Percentiles rank a stretch among this genome's conserved stretches.
Evolutionary conservation across 1,140 invertebrate species (phyloP).

Genomic region (Brachionus calyciflorus): DNA sequence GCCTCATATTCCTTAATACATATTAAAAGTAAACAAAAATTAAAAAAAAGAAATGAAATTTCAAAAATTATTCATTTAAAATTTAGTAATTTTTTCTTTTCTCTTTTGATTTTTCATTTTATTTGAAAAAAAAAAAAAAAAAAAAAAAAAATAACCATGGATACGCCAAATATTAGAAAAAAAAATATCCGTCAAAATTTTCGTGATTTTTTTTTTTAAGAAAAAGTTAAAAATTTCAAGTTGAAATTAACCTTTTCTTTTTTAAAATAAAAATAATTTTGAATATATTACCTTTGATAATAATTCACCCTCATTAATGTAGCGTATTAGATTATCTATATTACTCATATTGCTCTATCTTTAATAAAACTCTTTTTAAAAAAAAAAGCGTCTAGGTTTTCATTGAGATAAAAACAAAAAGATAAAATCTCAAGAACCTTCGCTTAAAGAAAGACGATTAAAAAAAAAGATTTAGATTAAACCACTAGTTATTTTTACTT

Average conservation of each 20-base stretch:
- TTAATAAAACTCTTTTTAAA: too few species aligned
- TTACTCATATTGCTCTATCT: background rate
- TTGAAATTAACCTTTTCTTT: too few species aligned
- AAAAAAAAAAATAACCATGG: conserved; percentile 44
- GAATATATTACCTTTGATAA: conserved; percentile 13
- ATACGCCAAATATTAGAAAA: conserved; percentile 7
- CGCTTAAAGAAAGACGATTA: too few species aligned
- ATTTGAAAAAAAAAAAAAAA: conserved; percentile 20
- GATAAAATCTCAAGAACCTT: background rate
- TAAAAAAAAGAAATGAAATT: conserved; percentile 7
- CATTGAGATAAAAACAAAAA: background rate
- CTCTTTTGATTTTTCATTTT: conserved; percentile 26
- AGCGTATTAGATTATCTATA: conserved; percentile 32
- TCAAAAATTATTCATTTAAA: background rate
- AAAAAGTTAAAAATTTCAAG: too few species aligned
- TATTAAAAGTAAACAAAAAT: background rate
- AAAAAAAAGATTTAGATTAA: too few species aligned
- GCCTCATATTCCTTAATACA: conserved; percentile 5
- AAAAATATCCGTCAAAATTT: conserved; percentile 13
- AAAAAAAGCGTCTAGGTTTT: background rate
- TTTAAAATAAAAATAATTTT: background rate
- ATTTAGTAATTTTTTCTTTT: too few species aligned
- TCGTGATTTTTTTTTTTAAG: background rate
- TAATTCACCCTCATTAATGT: conserved; percentile 33
- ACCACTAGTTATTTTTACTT: too few species aligned